Evolutionary conservation across 2,888 invertebrate species (phyloP).

Genomic region (Cabera pusaria): DNA sequence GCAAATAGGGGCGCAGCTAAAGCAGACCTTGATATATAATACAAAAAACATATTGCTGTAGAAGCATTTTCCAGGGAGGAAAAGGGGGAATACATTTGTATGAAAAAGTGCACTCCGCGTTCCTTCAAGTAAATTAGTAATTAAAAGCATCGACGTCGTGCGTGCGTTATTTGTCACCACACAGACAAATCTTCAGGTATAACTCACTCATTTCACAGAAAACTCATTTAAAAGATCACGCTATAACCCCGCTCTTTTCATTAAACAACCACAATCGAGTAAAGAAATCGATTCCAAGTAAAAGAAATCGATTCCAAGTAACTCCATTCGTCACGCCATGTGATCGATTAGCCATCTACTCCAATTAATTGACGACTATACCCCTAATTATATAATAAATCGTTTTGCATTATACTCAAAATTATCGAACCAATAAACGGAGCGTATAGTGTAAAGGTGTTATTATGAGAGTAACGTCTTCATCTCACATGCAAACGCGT

Average conservation of each 20-base stretch:
- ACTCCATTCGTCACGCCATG: conserved; percentile 58
- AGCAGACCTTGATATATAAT: too few species aligned
- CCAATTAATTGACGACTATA: conserved; percentile 66
- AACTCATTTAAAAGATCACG: conserved; percentile 64
- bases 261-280: conserved; percentile 37
- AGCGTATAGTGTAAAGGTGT: conserved; percentile 53
- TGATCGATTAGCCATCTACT: conserved; percentile 63
- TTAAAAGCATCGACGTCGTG: too few species aligned
- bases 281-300: conserved; percentile 41
- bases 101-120: too few species aligned
- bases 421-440: conserved; percentile 75
- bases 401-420: conserved; percentile 64
- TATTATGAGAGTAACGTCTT: conserved; percentile 68
- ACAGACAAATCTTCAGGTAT: conserved; percentile 7
- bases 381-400: conserved; percentile 65
- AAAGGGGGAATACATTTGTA: too few species aligned
- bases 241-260: conserved; percentile 57
- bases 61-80: too few species aligned
- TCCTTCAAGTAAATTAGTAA: too few species aligned
- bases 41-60: too few species aligned
- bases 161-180: conserved; percentile 7
- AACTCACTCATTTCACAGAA: conserved; percentile 46
- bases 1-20: too few species aligned
- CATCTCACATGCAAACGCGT: conserved; percentile 54
- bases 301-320: conserved; percentile 42